Evolutionary conservation across 2,797 vertebrate genomes (phyloP), one percentile per base, ranked within the genome.

Genomic region (Pseudochirops corinnae): DNA sequence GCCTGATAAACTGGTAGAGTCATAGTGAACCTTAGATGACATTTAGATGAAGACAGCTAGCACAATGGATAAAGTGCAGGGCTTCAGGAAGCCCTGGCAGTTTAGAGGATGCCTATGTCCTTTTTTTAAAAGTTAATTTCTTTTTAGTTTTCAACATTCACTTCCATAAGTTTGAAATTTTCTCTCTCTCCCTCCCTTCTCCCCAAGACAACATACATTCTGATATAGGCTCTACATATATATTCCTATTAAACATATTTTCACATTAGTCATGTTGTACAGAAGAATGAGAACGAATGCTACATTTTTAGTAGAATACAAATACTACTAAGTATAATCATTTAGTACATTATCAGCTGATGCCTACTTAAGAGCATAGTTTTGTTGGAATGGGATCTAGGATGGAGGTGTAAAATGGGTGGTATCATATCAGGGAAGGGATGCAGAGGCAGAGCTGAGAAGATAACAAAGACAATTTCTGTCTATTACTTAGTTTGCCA

Each of bases 231-330:
- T 53, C 53, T 53, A 53, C 53, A 53, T 53, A 53, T 53, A 53
- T 7, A 53, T 53, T 53, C 53, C 53, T 53, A 53, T 53, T 53
- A 53, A 53, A 53, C 52, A 53, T 10, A 53, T 53, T 53, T 53
- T 53, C 53, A 53, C 53, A 53, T 53, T 53, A 53, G 53, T 53
- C 53, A 53, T 53, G 53, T 10, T 53, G 53, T 53, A 9, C 10
- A 53, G 53, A 53, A 53, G 53, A 53, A 53, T 53, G 5, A 53
- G 53, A 53, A 53, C 7, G 7, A 53, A 53, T 53, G 53, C 14
- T n/a, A 57, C 11, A 62, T 93, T 39, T 53, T 58, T 87, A 94
- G 46, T 74, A 94, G 92, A 94, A 90, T n/a, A 55, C 26, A 94
- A 95, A 93, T 0, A n/a, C 56, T 92, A 52, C 50, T 91, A 92